Percentiles rank a stretch among this genome's conserved stretches.
These are phyloP conservation scores for Amniataba percoides DNA, from an alignment of 2,797 vertebrate genomes.

Conservation along the genomic window DNA sequence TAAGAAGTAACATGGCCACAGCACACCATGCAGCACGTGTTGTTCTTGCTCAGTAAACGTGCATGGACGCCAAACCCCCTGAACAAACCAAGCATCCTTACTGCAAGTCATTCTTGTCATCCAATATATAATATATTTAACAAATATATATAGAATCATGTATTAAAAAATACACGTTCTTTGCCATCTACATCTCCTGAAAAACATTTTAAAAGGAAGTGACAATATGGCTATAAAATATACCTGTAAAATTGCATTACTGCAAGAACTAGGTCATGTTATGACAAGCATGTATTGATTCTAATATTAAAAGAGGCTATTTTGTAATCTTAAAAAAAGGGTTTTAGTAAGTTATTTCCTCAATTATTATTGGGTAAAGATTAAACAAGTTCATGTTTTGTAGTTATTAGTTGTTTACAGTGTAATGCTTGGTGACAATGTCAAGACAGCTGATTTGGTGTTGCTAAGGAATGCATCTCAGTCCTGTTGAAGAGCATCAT, in stretches of 20 bases:
- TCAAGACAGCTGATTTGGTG: conserved; percentile 75
- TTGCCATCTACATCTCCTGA: conserved; percentile 80
- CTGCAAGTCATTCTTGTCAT: conserved; percentile 79
- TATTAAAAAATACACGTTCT: conserved; percentile 78
- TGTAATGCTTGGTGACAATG: conserved; percentile 81
- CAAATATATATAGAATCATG: conserved; percentile 78
- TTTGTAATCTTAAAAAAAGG: conserved; percentile 83
- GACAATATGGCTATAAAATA: conserved; percentile 79
- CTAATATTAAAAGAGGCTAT: conserved; percentile 85
- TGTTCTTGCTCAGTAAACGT: conserved; percentile 82
- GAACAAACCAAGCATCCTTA: conserved; percentile 74
- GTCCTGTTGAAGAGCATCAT: conserved; percentile 64
- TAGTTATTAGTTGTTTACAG: conserved; percentile 86
- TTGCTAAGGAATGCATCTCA: conserved; percentile 74
- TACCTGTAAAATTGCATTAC: conserved; percentile 82
- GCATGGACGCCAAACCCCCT: conserved; percentile 84
- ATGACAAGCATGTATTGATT: conserved; percentile 87
- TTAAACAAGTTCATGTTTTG: conserved; percentile 84
- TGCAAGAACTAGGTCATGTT: conserved; percentile 82
- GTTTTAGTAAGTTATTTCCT: conserved; percentile 88
- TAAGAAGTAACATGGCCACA: conserved; percentile 70
- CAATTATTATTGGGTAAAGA: conserved; percentile 83
- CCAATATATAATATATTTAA: conserved; percentile 79
- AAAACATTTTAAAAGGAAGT: conserved; percentile 77
- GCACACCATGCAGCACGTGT: conserved; percentile 77